These are phyloP conservation scores for Lycodopsis pacificus DNA, from an alignment of 2,797 vertebrate species.

Conservation along the genomic window DNA sequence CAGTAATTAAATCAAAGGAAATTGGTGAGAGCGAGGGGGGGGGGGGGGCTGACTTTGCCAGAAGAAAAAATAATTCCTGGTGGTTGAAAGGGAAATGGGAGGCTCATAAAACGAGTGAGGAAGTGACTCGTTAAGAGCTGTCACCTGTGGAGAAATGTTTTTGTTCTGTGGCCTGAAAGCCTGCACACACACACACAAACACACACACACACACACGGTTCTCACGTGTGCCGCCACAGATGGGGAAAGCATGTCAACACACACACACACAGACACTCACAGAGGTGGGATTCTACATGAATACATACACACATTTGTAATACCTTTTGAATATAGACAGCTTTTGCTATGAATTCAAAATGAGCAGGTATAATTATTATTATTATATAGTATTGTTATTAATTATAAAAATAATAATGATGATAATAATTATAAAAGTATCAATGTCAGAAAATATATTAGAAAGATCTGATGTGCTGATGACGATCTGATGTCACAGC, in stretches of 20 bases:
- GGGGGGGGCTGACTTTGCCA: neutral
- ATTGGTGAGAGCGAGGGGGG: slow-evolving; percentile 49
- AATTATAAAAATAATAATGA: neutral
- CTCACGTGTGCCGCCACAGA: slow-evolving; percentile 40
- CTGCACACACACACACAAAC: slow-evolving; percentile 15
- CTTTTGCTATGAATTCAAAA: neutral
- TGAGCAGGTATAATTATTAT: neutral
- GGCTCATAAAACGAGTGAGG: slow-evolving; percentile 71
- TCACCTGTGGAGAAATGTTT: slow-evolving; percentile 74
- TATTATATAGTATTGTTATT: neutral
- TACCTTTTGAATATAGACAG: neutral
- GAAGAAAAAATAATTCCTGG: slow-evolving; percentile 22
- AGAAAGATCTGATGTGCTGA: neutral
- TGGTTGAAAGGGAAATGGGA: slow-evolving; percentile 72
- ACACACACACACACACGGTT: slow-evolving; percentile 21
- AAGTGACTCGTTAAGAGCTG: slow-evolving; percentile 71
- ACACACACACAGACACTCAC: slow-evolving; percentile 23
- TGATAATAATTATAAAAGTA: too few relatives aligned
- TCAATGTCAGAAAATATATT: neutral
- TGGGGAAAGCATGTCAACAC: slow-evolving; percentile 36
- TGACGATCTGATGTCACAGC: too few relatives aligned
- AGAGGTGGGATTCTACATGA: neutral
- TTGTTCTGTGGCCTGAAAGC: slow-evolving; percentile 62
- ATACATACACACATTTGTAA: neutral
- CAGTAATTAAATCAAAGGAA: slow-evolving; percentile 89